Base-by-base conservation (phyloP, 2,797 vertebrate species). In the Molothrus aeneus region DNA sequence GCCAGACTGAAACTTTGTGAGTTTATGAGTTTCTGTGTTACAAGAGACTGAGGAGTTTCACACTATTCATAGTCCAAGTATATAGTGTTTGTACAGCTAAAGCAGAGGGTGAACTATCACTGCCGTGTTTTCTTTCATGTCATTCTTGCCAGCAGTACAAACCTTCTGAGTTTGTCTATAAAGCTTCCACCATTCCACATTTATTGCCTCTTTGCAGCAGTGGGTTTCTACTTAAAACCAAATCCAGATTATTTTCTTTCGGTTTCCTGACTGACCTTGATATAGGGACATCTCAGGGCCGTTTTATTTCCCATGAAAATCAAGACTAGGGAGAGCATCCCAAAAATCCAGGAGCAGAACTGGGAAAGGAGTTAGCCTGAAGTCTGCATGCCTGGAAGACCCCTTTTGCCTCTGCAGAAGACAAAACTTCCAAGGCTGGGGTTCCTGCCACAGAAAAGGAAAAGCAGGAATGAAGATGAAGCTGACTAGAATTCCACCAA, bases 211-310 rank as follows among this genome's bases (percentile, higher is more conserved):
- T 29, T 65, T 93, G 68, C 20, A 80, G 31, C 6, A 72, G 14
- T 3, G 25, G 7, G 2, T 17, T 86, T 88, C 61, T 87, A 54
- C 11, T 60, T 72, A 61, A 84, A 51, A 19, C 15, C 20, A 73
- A 89, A 50, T 78, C 11, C 18, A 51, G 6, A 28, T 48, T 43
- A 0, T 69, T 57, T 84, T 71, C 10, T 70, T 88, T 85, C 5
- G 4, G 0, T 26, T 94, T 64, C 48, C 26, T 82, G 48, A 32
- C 43, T 65, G 31, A 34, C 19, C 10, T 80, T 66, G 3, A 3
- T n/a, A 21, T 4, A 71, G 42, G 28, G 42, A 40, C 9, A 38
- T 26, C n/a, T 73, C 0, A 0, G 12, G n/a, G 15, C 2, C 29
- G 3, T 79, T 79, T 79, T 11, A 32, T 56, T 71, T 36, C 34